A percentile compares a stretch with the other conserved stretches of the same genome.
phyloP scores from a whole-genome alignment of 92 coral and sea anemone species.

The Virgularia gustaviana region DNA sequence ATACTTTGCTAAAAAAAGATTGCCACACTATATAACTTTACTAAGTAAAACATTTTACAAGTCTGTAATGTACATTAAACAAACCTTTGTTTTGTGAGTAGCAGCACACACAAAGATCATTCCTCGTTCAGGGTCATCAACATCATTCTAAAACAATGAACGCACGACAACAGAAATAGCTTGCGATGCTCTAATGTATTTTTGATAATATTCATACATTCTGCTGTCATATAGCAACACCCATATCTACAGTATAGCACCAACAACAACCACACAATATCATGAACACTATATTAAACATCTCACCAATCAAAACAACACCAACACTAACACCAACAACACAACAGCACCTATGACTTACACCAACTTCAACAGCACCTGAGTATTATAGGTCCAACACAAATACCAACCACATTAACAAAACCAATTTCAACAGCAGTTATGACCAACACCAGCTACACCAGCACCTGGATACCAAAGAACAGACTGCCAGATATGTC shows the following conservation, averaged over 20 bases:
- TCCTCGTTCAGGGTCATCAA: conserved; percentile 95
- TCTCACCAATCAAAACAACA: background rate
- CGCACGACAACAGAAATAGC: no score
- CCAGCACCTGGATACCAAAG: background rate
- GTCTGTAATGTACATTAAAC: no score
- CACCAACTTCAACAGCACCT: no score
- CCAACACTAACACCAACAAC: no score
- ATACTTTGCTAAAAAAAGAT: conserved; percentile 3
- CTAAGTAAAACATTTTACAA: no score
- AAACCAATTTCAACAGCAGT: background rate
- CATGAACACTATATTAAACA: no score
- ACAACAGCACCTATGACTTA: no score
- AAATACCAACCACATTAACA: background rate
- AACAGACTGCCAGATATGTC: background rate
- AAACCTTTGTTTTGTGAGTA: conserved; percentile 96
- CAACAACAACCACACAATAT: no score
- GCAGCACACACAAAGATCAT: conserved; percentile 99
- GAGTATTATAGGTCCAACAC: background rate
- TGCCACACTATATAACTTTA: background rate
- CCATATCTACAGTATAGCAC: background rate
- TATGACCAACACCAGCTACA: background rate
- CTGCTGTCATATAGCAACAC: background rate
- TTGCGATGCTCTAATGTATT: no score
- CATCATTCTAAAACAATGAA: conserved; percentile 68
- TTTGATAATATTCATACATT: background rate